Percentiles rank a stretch among this genome's conserved stretches.
phyloP scores from a whole-genome alignment of 2,113 vertebrate species.

The Leucopternis melanops region DNA sequence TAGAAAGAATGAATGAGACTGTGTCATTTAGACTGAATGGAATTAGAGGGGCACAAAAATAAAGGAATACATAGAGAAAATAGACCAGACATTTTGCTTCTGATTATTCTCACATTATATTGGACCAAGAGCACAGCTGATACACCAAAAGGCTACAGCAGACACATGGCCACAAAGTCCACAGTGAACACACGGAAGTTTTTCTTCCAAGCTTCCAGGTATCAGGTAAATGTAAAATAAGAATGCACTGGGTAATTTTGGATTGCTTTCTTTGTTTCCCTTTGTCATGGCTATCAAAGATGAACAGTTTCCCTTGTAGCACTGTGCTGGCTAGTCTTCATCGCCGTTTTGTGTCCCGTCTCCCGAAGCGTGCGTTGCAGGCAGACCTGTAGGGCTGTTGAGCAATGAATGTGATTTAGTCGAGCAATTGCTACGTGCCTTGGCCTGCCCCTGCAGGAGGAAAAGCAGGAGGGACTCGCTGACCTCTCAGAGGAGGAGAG shows the following conservation, averaged over 20 bases:
- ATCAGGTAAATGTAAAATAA: background rate
- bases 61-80: background rate
- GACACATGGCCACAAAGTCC: background rate
- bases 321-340: background rate
- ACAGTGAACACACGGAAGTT: background rate
- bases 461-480: background rate
- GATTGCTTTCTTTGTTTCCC: background rate
- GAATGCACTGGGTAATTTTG: background rate
- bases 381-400: background rate
- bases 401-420: background rate
- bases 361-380: accelerated
- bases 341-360: accelerated
- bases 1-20: background rate
- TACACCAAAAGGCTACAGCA: background rate
- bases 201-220: background rate
- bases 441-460: background rate
- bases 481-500: no score
- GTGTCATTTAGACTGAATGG: background rate
- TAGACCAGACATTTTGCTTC: background rate
- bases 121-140: background rate
- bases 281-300: no score
- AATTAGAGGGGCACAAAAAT: background rate
- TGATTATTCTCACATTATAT: background rate
- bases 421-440: accelerated
- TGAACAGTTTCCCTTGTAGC: background rate